Percentiles rank a stretch among this genome's conserved stretches.
These are phyloP conservation scores for Coregonus clupeaformis DNA, from an alignment of 2,113 vertebrate genomes.

Conservation along the genomic window DNA sequence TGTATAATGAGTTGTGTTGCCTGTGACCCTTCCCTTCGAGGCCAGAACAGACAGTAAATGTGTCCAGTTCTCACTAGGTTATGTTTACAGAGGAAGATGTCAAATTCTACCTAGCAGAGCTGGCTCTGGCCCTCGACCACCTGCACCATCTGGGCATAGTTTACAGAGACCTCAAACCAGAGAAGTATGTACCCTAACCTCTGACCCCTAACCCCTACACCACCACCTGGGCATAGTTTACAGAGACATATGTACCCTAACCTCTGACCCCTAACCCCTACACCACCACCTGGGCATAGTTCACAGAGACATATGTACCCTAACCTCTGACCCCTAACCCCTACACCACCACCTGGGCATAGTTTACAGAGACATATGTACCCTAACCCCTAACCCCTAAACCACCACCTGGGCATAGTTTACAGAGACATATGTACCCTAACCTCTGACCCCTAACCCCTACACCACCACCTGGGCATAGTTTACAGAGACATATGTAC, in stretches of 20 bases:
- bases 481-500: constrained; percentile 90
- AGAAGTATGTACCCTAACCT: constrained; percentile 83
- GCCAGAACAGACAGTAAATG: constrained; percentile 89
- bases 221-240: no score
- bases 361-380: constrained; percentile 85
- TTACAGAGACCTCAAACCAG: constrained; percentile 99
- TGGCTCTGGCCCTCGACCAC: constrained; percentile 97
- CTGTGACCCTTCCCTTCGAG: constrained; percentile 37
- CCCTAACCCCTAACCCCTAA: not conserved
- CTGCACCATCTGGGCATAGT: constrained; percentile 98
- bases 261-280: not conserved
- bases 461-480: not conserved
- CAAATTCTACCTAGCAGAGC: constrained; percentile 99
- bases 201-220: not conserved
- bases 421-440: not conserved
- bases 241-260: not conserved
- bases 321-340: not conserved
- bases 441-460: not conserved
- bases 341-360: not conserved
- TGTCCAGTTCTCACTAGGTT: constrained; percentile 98
- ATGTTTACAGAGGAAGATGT: constrained; percentile 99
- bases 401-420: not conserved
- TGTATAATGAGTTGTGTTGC: constrained; percentile 60
- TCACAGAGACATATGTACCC: not conserved
- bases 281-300: no score